Evolutionary conservation across 92 coral and sea anemone species (phyloP).

Genomic region (Zoanthus sociatus): DNA sequence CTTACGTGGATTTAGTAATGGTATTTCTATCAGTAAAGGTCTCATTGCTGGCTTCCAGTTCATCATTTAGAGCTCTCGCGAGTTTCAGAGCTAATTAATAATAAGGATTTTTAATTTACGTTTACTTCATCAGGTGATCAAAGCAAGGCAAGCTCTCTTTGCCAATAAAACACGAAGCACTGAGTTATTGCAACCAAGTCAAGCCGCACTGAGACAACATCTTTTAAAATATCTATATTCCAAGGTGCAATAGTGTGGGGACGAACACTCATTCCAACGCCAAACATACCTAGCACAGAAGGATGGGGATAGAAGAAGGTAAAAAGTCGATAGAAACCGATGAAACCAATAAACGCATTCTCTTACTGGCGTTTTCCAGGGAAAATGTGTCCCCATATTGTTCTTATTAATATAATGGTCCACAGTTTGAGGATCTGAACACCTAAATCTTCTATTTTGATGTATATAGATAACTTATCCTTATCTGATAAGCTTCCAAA

Average conservation of each 20-base stretch:
- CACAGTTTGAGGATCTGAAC: conserved; percentile 33
- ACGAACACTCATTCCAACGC: not conserved
- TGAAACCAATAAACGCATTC: conserved; percentile 10
- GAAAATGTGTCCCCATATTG: not conserved
- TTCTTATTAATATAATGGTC: conserved; percentile 33
- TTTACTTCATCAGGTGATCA: not conserved
- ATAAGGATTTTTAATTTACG: not conserved
- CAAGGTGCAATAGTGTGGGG: conserved; percentile 23
- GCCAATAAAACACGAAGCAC: not conserved
- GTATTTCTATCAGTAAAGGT: not conserved
- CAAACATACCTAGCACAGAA: conserved; percentile 13
- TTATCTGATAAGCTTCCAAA: conserved; percentile 6
- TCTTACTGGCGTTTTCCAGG: conserved; percentile 59
- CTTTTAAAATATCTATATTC: not conserved
- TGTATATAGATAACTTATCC: conserved; percentile 42
- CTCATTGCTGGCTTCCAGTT: not conserved
- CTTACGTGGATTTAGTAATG: not conserved
- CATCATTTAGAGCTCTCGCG: not conserved
- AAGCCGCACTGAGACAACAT: conserved; percentile 24
- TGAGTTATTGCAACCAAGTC: conserved; percentile 19
- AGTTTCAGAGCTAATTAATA: not conserved
- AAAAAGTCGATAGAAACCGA: too few species aligned
- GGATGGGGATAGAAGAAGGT: conserved; percentile 43
- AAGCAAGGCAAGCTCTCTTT: not conserved
- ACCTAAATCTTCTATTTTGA: conserved; percentile 28